These are phyloP conservation scores for Oncorhynchus masou DNA, from an alignment of 2,113 vertebrate species.

Conservation along the genomic window DNA sequence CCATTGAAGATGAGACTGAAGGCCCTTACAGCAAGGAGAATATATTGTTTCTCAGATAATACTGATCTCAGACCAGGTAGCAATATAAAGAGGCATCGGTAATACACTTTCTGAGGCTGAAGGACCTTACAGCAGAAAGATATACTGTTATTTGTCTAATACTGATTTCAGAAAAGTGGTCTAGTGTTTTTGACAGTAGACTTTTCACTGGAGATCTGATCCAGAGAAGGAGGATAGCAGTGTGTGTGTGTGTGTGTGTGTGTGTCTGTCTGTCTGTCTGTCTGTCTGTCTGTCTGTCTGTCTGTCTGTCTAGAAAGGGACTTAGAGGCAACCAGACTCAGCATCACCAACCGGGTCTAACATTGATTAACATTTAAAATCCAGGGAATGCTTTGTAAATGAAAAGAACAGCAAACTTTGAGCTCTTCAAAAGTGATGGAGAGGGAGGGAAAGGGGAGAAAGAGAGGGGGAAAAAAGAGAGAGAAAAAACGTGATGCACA, in stretches of 20 bases:
- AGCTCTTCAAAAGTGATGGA: conserved; percentile 56
- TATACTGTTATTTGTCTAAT: conserved; percentile 16
- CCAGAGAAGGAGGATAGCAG: conserved; percentile 21
- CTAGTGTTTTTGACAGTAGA: not conserved
- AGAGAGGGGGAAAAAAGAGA: not conserved
- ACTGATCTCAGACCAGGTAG: too few relatives aligned
- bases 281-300: too few relatives aligned
- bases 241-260: not conserved
- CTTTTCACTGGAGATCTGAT: conserved; percentile 21
- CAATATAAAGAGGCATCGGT: too few relatives aligned
- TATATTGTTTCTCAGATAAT: too few relatives aligned
- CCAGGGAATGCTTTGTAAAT: conserved; percentile 66
- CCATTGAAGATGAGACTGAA: not conserved
- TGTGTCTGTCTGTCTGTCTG: too few relatives aligned
- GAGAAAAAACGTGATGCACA: conserved; percentile 45
- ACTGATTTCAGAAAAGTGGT: conserved; percentile 35
- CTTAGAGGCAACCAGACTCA: too few relatives aligned
- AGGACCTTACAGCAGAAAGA: too few relatives aligned
- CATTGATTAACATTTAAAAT: conserved; percentile 71
- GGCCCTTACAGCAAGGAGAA: too few relatives aligned
- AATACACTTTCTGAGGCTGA: too few relatives aligned
- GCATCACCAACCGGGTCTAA: conserved; percentile 41
- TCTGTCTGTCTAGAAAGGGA: not conserved
- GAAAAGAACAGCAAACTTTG: conserved; percentile 65
- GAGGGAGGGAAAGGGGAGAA: conserved; percentile 24